Evolutionary conservation across 2,797 vertebrate species (phyloP).

Genomic region (Gallinago stenura): DNA sequence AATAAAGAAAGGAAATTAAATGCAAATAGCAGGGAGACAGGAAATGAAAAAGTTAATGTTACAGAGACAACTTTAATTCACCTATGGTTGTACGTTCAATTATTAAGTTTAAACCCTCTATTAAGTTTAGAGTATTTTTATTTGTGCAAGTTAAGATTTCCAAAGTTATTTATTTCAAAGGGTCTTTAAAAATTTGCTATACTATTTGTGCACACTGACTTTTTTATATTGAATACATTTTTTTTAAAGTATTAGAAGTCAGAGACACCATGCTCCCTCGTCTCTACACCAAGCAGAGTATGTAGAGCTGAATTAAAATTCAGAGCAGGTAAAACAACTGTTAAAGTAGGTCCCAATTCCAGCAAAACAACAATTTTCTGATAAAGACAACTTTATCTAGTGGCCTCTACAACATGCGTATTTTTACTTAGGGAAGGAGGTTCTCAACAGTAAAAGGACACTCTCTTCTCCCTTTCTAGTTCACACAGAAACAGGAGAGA

Average conservation of each 20-base stretch:
- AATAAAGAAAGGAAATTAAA: conserved; percentile 65
- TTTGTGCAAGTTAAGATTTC: neutral
- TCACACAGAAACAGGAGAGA: neutral
- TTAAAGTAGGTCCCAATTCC: neutral
- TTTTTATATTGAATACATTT: neutral
- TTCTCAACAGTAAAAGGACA: neutral
- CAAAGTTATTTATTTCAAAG: neutral
- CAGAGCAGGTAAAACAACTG: neutral
- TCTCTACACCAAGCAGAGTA: neutral
- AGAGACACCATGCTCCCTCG: neutral
- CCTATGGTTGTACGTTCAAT: conserved; percentile 11
- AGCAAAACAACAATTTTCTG: neutral
- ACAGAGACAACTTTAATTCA: conserved; percentile 58
- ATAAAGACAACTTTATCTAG: neutral
- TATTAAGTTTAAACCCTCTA: neutral
- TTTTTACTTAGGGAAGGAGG: neutral
- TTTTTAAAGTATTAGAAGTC: neutral
- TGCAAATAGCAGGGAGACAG: conserved; percentile 31
- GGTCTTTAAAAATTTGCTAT: neutral
- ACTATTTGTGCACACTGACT: neutral
- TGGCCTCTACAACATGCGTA: neutral
- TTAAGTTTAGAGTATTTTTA: neutral
- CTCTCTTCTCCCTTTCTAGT: neutral
- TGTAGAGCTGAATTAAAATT: neutral
- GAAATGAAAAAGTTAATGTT: conserved; percentile 55